Evolutionary conservation across 2,797 vertebrate species (phyloP), one percentile per base, ranked within the genome.

Genomic region (Sebastiscus albofasciatus): DNA sequence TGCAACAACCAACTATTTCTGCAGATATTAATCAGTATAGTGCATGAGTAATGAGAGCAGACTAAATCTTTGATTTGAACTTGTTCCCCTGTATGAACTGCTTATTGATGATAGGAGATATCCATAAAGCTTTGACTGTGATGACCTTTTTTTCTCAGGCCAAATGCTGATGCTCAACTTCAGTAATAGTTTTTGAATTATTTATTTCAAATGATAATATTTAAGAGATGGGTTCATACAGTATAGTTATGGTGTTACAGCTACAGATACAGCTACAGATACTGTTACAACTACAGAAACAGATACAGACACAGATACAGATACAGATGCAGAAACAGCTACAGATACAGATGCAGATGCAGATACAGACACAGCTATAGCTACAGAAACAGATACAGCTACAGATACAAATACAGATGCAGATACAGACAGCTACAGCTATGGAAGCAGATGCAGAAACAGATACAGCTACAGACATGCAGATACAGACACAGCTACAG

Each of bases 271-370:
- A 1, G 33, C 0, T 11, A 11, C 1, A 4, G 34, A 4, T 34
- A 0, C 24, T 56, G 26, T 58, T 10, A 0, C 9, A 34, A 3
- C 3, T 4, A 11, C 1, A 4, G 34, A 4, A 11, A 0, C 10
- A 36, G 4, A 0, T 12, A 5, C 34, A 4, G 33, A 2, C 10
- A 6, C 34, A 36, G 11, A 12, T 36, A 0, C 11, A 36, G 34
- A 11, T 4, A 0, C 34, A 36, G 1, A 13, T 13, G 0, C 36
- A 39, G 0, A 36, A 12, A 2, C 36, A 36, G 12, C 13, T 14
- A 13, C 36, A 39, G 36, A 13, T 13, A 27, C 26, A 27, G 26
- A 3, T 27, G 3, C 26, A 27, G 26, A 27, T 4, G 3, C 26
- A 27, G 26, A 27, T 27, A 3, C 26, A 39, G 36, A 13, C 5